Evolutionary conservation across 2,113 vertebrate genomes (phyloP), one percentile per base, ranked within the genome.

Genomic region (Tragelaphus strepsiceros): DNA sequence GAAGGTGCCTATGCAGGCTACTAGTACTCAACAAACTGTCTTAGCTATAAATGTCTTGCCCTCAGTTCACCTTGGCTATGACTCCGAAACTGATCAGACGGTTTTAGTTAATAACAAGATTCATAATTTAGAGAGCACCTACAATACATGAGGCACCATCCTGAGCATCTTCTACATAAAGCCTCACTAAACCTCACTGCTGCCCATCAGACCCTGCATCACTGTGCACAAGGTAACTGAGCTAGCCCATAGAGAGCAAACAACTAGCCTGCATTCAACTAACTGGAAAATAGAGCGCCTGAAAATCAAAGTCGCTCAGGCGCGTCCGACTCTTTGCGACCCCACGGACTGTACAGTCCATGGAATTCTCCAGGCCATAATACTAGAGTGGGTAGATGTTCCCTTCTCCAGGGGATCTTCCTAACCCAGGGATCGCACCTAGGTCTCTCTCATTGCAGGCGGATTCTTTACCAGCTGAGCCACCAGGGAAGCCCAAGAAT

Each of bases 141-240:
- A 46, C 10, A 54, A 15, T 59, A 39, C 15, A 2, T 15, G 16
- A 86, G 53, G n/a, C 32, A 35, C n/a, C 14, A 1, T 30, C 19
- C 78, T 77, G 46, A 71, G 21, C 32, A 58, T 64, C 51, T 95
- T 86, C 59, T 77, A 71, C 51, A 53, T 8, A 53, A 94, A 94
- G 84, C 21, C 19, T 84, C 56, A 51, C n/a, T 35, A 80, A 91
- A 92, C 14, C 14, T 90, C 43, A 90, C n/a, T 21, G 4, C 9
- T 17, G 15, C 10, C 56, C 43, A 26, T 11, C 32, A 22, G 93
- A 35, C 67, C 49, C 46, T 9, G 1, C 12, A 85, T 87, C 49
- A 61, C n/a, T 28, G 24, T 2, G 54, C 22, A 88, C 49, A 78
- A 71, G 17, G 28, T 35, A 67, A 93, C n/a, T 12, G 15, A 91